Evolutionary conservation across 2,113 vertebrate species (phyloP).

Genomic region (Rana temporaria): DNA sequence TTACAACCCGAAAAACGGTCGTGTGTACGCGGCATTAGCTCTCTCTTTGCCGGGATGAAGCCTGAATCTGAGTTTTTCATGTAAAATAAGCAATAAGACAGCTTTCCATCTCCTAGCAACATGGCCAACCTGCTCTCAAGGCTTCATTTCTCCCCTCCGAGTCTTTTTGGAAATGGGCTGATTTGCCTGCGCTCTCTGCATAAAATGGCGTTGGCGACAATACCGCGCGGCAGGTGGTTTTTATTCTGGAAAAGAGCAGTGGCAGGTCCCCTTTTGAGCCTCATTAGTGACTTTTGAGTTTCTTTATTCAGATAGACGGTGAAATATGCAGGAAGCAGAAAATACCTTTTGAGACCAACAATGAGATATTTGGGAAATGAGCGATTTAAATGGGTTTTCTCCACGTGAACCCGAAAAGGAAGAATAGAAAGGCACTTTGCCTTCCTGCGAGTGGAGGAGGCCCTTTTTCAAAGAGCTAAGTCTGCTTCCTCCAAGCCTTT

Average conservation of each 20-base stretch:
- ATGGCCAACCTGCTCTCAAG: neutral
- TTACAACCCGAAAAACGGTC: too few species aligned
- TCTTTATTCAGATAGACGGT: constrained; percentile 34
- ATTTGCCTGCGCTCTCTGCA: constrained; percentile 22
- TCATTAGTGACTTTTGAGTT: constrained; percentile 52
- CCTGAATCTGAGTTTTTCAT: neutral
- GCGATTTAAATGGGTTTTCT: constrained; percentile 47
- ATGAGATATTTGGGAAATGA: constrained; percentile 49
- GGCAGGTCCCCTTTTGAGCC: constrained; percentile 47
- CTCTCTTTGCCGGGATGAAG: neutral
- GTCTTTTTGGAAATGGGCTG: constrained; percentile 30
- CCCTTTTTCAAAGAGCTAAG: constrained; percentile 1
- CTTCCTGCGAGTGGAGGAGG: constrained; percentile 2
- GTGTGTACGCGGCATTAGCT: too few species aligned
- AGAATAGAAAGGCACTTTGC: constrained; percentile 54
- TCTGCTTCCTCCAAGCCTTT: constrained; percentile 6
- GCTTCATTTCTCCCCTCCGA: neutral
- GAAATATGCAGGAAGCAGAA: constrained; percentile 39
- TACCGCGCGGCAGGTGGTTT: constrained; percentile 18
- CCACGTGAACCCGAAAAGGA: constrained; percentile 28
- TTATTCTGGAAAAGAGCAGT: constrained; percentile 48
- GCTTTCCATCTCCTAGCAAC: constrained; percentile 51
- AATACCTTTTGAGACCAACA: constrained; percentile 47
- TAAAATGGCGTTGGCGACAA: constrained; percentile 44
- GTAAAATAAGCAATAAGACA: constrained; percentile 32